Evolutionary conservation across 92 coral and sea anemone genomes (phyloP).

Genomic region (Palythoa grandiflora): DNA sequence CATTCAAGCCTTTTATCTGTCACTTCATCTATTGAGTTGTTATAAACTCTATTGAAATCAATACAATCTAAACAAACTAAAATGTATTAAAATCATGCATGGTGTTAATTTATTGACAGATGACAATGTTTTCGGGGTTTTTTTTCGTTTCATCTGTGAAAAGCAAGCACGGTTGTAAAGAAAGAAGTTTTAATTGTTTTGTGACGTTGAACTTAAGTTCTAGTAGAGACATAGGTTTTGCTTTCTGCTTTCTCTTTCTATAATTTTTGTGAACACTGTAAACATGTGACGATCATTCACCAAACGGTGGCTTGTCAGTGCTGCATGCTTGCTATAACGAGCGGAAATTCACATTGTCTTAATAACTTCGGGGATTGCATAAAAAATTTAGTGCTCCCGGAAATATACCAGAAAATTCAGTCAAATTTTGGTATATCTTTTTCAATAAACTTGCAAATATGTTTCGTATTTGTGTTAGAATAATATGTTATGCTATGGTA

Average conservation of each 20-base stretch:
- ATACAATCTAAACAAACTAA: background rate
- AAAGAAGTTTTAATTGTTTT: background rate
- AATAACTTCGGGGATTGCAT: background rate
- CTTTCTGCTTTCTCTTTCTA: background rate
- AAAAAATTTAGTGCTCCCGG: background rate
- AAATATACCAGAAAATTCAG: background rate
- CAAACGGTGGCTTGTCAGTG: background rate
- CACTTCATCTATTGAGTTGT: background rate
- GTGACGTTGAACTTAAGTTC: background rate
- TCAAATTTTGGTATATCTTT: background rate
- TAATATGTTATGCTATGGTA: background rate
- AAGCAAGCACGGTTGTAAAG: background rate
- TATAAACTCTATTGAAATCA: background rate
- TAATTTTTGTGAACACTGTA: background rate
- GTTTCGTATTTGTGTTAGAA: background rate
- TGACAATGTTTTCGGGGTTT: background rate
- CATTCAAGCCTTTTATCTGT: background rate
- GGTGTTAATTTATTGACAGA: background rate
- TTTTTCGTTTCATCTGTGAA: background rate
- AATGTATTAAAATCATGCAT: background rate
- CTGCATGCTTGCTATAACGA: background rate
- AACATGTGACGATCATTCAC: background rate
- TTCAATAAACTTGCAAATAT: no score
- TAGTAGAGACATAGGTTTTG: background rate
- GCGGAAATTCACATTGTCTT: constrained; percentile 12